Evolutionary conservation across 2,888 invertebrate species (phyloP), one percentile per base, ranked within the genome.

Genomic region (Polydrusus cervinus): DNA sequence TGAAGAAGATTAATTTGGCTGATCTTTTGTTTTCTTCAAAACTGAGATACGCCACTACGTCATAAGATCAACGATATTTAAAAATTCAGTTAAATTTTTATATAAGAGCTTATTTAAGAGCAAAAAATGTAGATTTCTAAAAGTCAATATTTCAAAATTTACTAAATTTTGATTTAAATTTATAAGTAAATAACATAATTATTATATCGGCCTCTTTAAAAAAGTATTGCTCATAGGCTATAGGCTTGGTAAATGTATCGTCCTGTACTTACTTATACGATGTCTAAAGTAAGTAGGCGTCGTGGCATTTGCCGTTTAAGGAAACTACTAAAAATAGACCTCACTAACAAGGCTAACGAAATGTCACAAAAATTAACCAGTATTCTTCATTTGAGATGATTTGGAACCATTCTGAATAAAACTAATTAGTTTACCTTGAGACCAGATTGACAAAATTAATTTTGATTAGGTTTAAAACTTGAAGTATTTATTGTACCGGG

Each of bases 301-400:
- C 53, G 34, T 74, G 71, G 71, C 64, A 75, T 75, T 75, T 75
- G 71, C 68, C 71, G 55, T 71, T 71, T 64, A 71, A 25, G 71
- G 60, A 13, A 45, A 68, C 43, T 64, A 55, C 61, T 74, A 64
- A 74, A 74, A 74, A 66, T 57, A 72, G 30, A 61, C 49, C 53
- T 47, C 10, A 38, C 45, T 16, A 55, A 57, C 75, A 75, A 75
- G 75, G 75, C 67, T 64, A 64, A 68, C 43, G 16, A 75, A 75
- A 75, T 75, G 75, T 71, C 75, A 68, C 64, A 64, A 62, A 68
- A 67, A 75, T 71, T 75, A 75, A 65, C 18, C 53, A 53, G 71
- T 67, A 67, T 67, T 70, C 66, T 74, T 64, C 55, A 57, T 71
- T 75, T 66, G 55, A 67, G 67, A 74, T 55, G 55, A 74, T 69